These are phyloP conservation scores for Eolophus roseicapilla DNA, from an alignment of 2,113 vertebrate genomes.

Conservation along the genomic window DNA sequence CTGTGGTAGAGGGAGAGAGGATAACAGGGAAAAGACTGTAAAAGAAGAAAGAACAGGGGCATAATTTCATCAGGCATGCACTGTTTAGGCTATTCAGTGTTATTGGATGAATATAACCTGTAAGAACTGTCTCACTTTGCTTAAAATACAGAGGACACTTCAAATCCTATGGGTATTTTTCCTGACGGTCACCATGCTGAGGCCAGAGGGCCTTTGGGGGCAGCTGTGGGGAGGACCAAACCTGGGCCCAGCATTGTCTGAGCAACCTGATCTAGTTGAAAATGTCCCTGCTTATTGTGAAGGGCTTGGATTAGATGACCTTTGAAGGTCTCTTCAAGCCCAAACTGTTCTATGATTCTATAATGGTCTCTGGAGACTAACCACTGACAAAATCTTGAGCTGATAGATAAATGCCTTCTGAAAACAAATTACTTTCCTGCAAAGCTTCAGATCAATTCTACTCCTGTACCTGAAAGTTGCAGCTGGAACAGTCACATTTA, in stretches of 20 bases:
- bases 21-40: neutral
- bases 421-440: neutral
- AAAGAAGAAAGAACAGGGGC: neutral
- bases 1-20: neutral
- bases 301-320: neutral
- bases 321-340: neutral
- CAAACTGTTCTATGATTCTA: neutral
- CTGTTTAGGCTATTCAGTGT: neutral
- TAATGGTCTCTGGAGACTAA: neutral
- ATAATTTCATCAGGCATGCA: neutral
- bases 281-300: neutral
- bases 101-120: neutral
- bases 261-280: neutral
- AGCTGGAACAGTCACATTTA: neutral
- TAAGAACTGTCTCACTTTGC: neutral
- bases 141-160: neutral
- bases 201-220: neutral
- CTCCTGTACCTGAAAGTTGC: neutral
- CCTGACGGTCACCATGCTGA: neutral
- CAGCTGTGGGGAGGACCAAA: neutral
- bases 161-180: neutral
- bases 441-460: neutral
- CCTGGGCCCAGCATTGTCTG: neutral
- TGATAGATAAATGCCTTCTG: neutral
- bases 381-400: neutral